Evolutionary conservation across 2,888 invertebrate genomes (phyloP), one percentile per base, ranked within the genome.

Genomic region (Spisula solida): DNA sequence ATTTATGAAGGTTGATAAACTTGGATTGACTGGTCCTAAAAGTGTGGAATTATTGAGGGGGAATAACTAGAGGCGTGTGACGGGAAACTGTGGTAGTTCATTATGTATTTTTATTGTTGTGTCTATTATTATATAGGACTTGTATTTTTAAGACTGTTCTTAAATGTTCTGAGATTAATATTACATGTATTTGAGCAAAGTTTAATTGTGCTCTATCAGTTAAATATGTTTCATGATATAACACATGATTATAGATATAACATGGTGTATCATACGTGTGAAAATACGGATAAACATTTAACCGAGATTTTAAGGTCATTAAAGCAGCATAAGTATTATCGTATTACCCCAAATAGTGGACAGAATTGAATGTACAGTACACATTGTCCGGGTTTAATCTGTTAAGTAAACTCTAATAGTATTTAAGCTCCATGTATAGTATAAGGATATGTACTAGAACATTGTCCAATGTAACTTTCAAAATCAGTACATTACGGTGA

Each of bases 121-220:
- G 75, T 75, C 75, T 75, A 75, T 34, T 75, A 75, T 75, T 75
- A 75, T 75, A 75, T 75, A 75, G 31, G 75, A 75, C 75, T 31
- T 16, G 75, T 75, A 75, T 75, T 34, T 18, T 75, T 31, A 75
- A 80, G 48, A 80, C 80, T 80, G 80, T 25, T 80, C 80, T 47
- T 51, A 80, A 47, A 80, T 80, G 34, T 34, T 31, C 31, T 25
- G 16, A 34, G 29, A 34, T 75, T 66, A n/a, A n/a, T n/a, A n/a
- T n/a, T n/a, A n/a, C n/a, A 5, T 66, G 18, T 66, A 66, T 66
- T 66, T 66, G 60, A 20, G 18, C 25, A 25, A n/a, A 66, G 8
- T 1, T 51, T 66, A 1, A 25, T 2, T 25, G 25, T 25, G 25
- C 60, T 25, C 60, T 25, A 25, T 66, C 60, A n/a, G 51, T 51